phyloP scores from a whole-genome alignment of 2,113 vertebrate genomes.

The Centropristis striata region DNA sequence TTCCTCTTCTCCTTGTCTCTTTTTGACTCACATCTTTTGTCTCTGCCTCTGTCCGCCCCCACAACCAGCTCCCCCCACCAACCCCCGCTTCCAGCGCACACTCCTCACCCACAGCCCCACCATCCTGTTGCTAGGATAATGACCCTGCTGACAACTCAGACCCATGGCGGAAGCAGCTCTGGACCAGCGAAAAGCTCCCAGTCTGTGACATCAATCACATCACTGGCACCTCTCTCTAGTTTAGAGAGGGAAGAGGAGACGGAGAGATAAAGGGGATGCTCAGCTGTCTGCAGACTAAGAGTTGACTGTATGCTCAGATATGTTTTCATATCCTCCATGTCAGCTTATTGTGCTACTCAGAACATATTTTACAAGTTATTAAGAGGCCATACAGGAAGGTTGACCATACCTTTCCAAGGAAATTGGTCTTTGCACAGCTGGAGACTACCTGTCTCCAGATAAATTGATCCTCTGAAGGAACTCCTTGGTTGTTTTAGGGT shows the following conservation, averaged over 20 bases:
- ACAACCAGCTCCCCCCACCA: constrained; percentile 1
- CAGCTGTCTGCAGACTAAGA: constrained; percentile 59
- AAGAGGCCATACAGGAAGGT: neutral
- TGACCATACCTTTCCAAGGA: constrained; percentile 1
- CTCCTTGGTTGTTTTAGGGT: constrained; percentile 29
- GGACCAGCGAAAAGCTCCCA: constrained; percentile 68
- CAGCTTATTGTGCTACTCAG: constrained; percentile 8
- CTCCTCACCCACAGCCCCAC: constrained; percentile 50
- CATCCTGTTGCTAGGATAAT: constrained; percentile 72
- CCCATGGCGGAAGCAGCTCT: constrained; percentile 74
- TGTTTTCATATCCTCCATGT: constrained; percentile 29
- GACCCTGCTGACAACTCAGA: constrained; percentile 75
- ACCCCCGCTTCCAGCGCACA: constrained; percentile 47
- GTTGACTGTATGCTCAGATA: constrained; percentile 43
- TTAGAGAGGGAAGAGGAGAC: constrained; percentile 38
- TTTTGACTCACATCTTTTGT: constrained; percentile 64
- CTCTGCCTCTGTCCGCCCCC: constrained; percentile 38
- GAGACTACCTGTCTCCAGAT: neutral
- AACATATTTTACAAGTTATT: constrained; percentile 29
- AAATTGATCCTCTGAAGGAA: neutral
- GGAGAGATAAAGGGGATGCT: constrained; percentile 56
- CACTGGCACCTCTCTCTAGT: constrained; percentile 68
- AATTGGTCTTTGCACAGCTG: constrained; percentile 19
- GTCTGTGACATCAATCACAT: constrained; percentile 82
- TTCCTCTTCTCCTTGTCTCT: constrained; percentile 52